Conservation (phyloP, 2,888 invertebrate genomes). For the Hydrotaea cyrtoneurina region DNA sequence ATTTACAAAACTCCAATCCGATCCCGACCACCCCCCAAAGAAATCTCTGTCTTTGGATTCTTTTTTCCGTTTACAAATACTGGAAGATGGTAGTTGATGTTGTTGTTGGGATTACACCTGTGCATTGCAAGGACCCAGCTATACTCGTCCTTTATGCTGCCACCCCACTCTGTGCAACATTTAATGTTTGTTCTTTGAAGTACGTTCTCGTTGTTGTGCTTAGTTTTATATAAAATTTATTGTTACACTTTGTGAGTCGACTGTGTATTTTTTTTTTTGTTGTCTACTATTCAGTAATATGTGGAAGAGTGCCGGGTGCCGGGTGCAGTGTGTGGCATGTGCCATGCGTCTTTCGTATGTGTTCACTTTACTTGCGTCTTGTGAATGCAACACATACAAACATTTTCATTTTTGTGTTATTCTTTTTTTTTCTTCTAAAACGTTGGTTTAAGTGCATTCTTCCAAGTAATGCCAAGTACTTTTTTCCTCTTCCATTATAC, state of each 20-base stretch:
- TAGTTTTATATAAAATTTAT: constrained; percentile 60
- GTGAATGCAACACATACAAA: background rate
- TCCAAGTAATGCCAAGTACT: constrained; percentile 53
- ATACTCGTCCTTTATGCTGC: background rate
- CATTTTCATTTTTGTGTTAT: background rate
- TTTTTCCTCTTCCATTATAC: background rate
- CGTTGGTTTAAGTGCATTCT: constrained; percentile 57
- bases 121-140: background rate
- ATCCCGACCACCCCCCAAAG: background rate
- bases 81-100: too few relatives aligned
- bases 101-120: too few relatives aligned
- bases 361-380: constrained; percentile 30
- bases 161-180: constrained; percentile 13
- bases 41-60: constrained; percentile 41
- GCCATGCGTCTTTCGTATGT: background rate
- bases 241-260: constrained; percentile 52
- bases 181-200: constrained; percentile 44
- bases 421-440: background rate
- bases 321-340: background rate
- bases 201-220: constrained; percentile 37
- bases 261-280: constrained; percentile 1
- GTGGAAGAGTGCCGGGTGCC: background rate
- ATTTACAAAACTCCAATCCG: background rate
- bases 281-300: background rate
- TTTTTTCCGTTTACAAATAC: constrained; percentile 22